Evolutionary conservation across 64 coral and sea anemone genomes (phyloP).

Genomic region (Pocillopora verrucosa): DNA sequence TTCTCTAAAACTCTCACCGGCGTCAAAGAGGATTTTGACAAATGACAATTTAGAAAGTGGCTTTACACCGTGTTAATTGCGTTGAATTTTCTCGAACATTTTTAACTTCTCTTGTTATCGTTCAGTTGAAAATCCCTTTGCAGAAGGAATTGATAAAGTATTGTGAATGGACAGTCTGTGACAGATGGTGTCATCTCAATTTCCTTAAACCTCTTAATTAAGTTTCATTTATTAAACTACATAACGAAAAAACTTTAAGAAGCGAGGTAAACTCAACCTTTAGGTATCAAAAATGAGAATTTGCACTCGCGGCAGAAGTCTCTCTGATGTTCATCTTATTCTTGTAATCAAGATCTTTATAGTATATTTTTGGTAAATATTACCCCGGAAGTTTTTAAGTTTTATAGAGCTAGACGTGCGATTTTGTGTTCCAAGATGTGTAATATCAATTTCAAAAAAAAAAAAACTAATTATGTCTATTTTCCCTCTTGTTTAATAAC

Average conservation of each 20-base stretch:
- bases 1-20: too few relatives aligned
- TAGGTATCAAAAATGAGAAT: background rate
- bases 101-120: too few relatives aligned
- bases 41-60: too few relatives aligned
- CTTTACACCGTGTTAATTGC: too few relatives aligned
- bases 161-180: background rate
- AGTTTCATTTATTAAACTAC: background rate
- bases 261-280: background rate
- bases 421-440: background rate
- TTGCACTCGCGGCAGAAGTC: background rate
- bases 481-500: background rate
- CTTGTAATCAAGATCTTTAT: background rate
- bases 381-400: background rate
- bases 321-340: background rate
- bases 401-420: background rate
- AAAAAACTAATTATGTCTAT: background rate
- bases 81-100: too few relatives aligned
- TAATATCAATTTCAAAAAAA: background rate
- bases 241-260: background rate
- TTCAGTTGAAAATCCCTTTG: background rate
- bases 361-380: too few relatives aligned
- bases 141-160: background rate
- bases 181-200: background rate
- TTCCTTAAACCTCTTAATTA: background rate
- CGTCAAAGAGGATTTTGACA: too few relatives aligned